A percentile compares a stretch with the other conserved stretches of the same genome.
Conservation (phyloP, 2,113 vertebrate genomes). For the Cebidichthys violaceus region DNA sequence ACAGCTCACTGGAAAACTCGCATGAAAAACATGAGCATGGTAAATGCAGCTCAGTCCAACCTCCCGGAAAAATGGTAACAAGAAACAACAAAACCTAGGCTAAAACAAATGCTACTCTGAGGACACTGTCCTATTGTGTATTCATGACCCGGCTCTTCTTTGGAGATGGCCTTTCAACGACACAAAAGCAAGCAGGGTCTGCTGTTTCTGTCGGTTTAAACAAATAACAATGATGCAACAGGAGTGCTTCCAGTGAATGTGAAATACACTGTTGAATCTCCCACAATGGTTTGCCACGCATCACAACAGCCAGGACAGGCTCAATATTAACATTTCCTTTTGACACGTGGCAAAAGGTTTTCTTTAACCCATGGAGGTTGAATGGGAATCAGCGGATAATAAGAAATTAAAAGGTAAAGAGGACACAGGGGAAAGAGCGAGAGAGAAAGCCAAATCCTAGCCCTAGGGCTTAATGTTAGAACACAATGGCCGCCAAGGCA, state of each 20-base stretch:
- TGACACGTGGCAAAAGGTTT: slow-evolving; percentile 81
- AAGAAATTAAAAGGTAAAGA: slow-evolving; percentile 90
- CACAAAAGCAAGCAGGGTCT: slow-evolving; percentile 75
- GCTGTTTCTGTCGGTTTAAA: slow-evolving; percentile 79
- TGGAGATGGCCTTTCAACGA: slow-evolving; percentile 75
- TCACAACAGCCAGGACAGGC: slow-evolving; percentile 83
- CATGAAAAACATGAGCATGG: slow-evolving; percentile 32
- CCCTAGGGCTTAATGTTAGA: slow-evolving; percentile 90
- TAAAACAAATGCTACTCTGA: slow-evolving; percentile 63
- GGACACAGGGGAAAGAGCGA: slow-evolving; percentile 80
- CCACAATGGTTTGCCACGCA: slow-evolving; percentile 75
- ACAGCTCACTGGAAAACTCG: slow-evolving; percentile 21
- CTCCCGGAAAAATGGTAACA: slow-evolving; percentile 38
- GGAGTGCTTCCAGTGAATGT: slow-evolving; percentile 76
- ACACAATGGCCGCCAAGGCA: slow-evolving; percentile 87
- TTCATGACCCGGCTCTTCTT: slow-evolving; percentile 75
- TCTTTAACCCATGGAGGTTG: slow-evolving; percentile 79
- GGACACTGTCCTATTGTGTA: slow-evolving; percentile 70
- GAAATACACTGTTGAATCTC: slow-evolving; percentile 73
- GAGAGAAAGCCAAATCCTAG: slow-evolving; percentile 89
- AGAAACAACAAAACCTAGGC: slow-evolving; percentile 45
- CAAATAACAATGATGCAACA: slow-evolving; percentile 81
- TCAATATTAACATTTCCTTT: slow-evolving; percentile 87
- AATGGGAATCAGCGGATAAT: slow-evolving; percentile 84
- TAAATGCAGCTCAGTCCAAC: slow-evolving; percentile 38